phyloP scores from a whole-genome alignment of 2,888 invertebrate species.

The Melieria crassipennis region DNA sequence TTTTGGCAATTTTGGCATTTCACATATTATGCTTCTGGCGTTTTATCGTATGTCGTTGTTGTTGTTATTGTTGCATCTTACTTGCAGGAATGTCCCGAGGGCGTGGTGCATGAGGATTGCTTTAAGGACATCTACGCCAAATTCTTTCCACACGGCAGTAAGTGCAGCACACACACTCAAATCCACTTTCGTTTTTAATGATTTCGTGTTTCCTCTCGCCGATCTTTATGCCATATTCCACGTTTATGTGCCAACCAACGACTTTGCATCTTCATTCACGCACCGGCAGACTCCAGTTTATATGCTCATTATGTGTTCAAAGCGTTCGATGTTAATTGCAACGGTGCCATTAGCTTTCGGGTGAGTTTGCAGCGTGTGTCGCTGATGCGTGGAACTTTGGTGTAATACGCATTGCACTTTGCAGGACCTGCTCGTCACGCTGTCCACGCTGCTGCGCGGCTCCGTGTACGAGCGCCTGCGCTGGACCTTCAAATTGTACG shows the following conservation, averaged over 20 bases:
- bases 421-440: slow-evolving; percentile 92
- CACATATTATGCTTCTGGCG: not conserved
- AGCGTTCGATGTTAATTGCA: slow-evolving; percentile 97
- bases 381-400: slow-evolving; percentile 1
- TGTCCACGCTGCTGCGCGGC: slow-evolving; percentile 91
- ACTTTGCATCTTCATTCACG: slow-evolving; percentile 51
- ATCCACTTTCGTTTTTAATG: too few species aligned
- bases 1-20: not conserved
- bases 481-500: slow-evolving; percentile 97
- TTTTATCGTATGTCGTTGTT: not conserved
- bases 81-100: slow-evolving; percentile 95
- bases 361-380: slow-evolving; percentile 70
- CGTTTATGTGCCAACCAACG: not conserved
- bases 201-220: too few species aligned
- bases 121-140: slow-evolving; percentile 98
- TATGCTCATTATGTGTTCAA: slow-evolving; percentile 99
- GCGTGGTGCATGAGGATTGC: slow-evolving; percentile 95
- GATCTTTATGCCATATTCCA: not conserved
- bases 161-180: slow-evolving; percentile 67
- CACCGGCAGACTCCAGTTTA: slow-evolving; percentile 84
- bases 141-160: slow-evolving; percentile 98
- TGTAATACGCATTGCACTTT: slow-evolving; percentile 1
- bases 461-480: slow-evolving; percentile 93
- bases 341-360: slow-evolving; percentile 96
- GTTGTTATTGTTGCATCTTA: not conserved